phyloP scores from a whole-genome alignment of 2,113 vertebrate genomes.

The Henicopernis longicauda region DNA sequence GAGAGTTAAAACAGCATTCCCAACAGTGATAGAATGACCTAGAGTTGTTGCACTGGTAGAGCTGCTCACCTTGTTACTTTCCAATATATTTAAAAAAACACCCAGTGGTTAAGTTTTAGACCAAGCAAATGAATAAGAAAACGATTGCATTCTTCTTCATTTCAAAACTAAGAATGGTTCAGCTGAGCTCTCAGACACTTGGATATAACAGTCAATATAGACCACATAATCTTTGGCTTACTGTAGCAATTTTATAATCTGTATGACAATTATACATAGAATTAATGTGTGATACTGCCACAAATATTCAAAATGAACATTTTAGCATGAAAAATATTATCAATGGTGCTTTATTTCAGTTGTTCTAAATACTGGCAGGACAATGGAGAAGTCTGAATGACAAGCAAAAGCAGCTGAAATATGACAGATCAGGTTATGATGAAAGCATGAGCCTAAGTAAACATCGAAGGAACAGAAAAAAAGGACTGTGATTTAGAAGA shows the following conservation, averaged over 20 bases:
- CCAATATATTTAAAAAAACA: not conserved
- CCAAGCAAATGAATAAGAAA: not conserved
- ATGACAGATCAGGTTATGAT: slow-evolving; percentile 6
- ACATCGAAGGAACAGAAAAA: not conserved
- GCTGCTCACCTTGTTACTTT: not conserved
- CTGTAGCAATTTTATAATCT: not conserved
- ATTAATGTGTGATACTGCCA: not conserved
- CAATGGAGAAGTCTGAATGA: not conserved
- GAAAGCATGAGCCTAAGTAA: slow-evolving; percentile 19
- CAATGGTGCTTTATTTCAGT: not conserved
- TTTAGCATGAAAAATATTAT: not conserved
- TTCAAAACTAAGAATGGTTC: not conserved
- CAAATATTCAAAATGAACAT: not conserved
- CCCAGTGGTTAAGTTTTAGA: not conserved
- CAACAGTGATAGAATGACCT: not conserved
- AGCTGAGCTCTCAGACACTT: not conserved
- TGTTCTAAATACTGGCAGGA: not conserved
- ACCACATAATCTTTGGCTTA: not conserved
- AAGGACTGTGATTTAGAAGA: not conserved
- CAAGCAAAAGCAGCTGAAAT: not conserved
- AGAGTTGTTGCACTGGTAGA: not conserved
- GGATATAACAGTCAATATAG: not conserved
- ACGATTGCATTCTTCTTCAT: not conserved
- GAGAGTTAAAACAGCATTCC: not conserved
- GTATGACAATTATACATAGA: not conserved